Evolutionary conservation across 2,888 invertebrate species (phyloP).

Genomic region (Andrena praecox): DNA sequence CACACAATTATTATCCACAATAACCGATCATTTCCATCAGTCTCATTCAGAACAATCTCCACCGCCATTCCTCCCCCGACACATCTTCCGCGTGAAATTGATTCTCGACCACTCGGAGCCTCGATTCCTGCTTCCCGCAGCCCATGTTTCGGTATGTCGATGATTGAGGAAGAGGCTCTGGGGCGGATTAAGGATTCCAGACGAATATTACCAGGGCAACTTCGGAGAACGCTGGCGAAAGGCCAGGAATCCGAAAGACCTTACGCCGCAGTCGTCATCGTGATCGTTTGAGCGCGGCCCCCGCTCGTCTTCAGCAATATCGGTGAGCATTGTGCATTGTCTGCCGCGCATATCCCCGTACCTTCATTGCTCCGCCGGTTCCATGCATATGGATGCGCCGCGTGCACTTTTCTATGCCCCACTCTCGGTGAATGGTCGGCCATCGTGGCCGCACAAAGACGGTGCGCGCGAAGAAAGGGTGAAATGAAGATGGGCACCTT

Average conservation of each 20-base stretch:
- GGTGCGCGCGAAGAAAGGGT: background rate
- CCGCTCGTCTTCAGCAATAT: conserved; percentile 65
- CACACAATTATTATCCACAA: too few species aligned
- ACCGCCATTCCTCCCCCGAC: too few species aligned
- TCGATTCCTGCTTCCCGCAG: background rate
- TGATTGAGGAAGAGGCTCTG: conserved; percentile 20
- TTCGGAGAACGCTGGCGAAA: conserved; percentile 37
- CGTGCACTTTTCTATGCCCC: conserved; percentile 50
- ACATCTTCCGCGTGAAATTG: background rate
- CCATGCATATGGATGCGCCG: conserved; percentile 71
- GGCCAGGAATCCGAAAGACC: conserved; percentile 34
- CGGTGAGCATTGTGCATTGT: conserved; percentile 75
- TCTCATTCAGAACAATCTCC: too few species aligned
- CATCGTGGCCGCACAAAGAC: conserved; percentile 34
- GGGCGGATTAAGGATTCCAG: conserved; percentile 21
- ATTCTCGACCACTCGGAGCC: background rate
- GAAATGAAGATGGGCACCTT: conserved; percentile 12
- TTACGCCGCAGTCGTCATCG: conserved; percentile 61
- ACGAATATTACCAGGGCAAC: conserved; percentile 11
- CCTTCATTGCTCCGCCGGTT: conserved; percentile 41
- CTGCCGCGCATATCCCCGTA: conserved; percentile 53
- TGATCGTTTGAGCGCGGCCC: conserved; percentile 47
- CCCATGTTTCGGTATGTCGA: conserved; percentile 24
- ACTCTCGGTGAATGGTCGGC: conserved; percentile 23
- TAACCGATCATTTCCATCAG: too few species aligned